A percentile compares a stretch with the other conserved stretches of the same genome.
Conservation (phyloP, 2,888 invertebrate species). For the Andrena camellia region DNA sequence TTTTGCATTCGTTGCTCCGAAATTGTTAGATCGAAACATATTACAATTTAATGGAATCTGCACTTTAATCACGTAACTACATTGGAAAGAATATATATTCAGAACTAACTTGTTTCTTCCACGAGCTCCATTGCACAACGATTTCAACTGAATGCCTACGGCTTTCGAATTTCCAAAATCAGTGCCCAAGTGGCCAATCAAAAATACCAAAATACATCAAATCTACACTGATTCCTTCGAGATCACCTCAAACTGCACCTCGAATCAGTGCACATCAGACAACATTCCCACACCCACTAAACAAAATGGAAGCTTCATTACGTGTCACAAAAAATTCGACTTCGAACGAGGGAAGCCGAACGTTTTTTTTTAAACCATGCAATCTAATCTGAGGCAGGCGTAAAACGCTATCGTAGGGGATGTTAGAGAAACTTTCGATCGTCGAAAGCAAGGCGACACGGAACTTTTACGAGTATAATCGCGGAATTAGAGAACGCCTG, state of each 20-base stretch:
- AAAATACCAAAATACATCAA: too few species aligned
- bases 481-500: slow-evolving; percentile 40
- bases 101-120: too few species aligned
- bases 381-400: not conserved
- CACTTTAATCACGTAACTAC: too few species aligned
- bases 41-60: too few species aligned
- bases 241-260: not conserved
- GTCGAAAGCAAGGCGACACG: not conserved
- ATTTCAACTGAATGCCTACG: too few species aligned
- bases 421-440: not conserved
- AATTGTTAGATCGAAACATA: too few species aligned
- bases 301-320: not conserved
- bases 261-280: not conserved
- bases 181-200: too few species aligned
- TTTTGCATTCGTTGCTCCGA: too few species aligned
- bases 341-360: not conserved
- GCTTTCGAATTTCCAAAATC: too few species aligned
- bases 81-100: too few species aligned
- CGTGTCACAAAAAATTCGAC: not conserved
- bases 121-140: too few species aligned
- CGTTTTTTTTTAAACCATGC: not conserved
- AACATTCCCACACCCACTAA: not conserved
- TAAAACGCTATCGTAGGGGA: not conserved
- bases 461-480: slow-evolving; percentile 37
- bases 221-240: too few species aligned